Evolutionary conservation across 2,113 vertebrate species (phyloP).

Genomic region (Cyphomyrus discorhynchus): DNA sequence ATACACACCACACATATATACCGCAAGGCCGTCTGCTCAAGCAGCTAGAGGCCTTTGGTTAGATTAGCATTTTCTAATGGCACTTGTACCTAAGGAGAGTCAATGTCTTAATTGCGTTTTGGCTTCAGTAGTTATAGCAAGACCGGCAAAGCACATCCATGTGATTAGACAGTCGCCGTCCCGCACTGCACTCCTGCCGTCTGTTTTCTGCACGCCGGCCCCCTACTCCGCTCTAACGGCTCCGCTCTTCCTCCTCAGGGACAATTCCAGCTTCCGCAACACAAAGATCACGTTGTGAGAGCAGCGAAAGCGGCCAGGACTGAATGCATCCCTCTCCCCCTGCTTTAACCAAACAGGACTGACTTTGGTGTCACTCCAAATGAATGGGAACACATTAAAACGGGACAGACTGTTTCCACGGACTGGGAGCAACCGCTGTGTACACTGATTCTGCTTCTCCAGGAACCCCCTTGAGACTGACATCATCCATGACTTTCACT

Average conservation of each 20-base stretch:
- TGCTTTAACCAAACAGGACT: not conserved
- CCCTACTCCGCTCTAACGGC: not conserved
- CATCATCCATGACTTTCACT: not conserved
- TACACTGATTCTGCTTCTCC: not conserved
- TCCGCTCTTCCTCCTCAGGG: conserved; percentile 42
- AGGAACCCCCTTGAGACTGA: not conserved
- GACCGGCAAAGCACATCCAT: not conserved
- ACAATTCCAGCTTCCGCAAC: conserved; percentile 67
- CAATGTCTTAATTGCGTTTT: not conserved
- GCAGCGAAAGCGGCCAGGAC: not conserved
- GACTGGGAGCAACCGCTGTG: not conserved
- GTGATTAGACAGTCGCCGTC: not conserved
- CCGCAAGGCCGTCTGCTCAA: not conserved
- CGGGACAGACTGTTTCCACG: not conserved
- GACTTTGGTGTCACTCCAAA: not conserved
- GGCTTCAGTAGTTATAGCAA: not conserved
- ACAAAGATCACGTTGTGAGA: conserved; percentile 60
- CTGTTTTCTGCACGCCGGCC: not conserved
- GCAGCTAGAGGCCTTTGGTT: not conserved
- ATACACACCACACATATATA: not conserved
- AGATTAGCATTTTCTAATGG: not conserved
- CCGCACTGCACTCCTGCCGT: not conserved
- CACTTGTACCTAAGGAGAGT: not conserved
- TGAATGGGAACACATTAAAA: not conserved
- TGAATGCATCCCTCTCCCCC: not conserved